A percentile compares a stretch with the other conserved stretches of the same genome.
Evolutionary conservation across 2,888 invertebrate genomes (phyloP).

Genomic region (Pseudanteris insignis): DNA sequence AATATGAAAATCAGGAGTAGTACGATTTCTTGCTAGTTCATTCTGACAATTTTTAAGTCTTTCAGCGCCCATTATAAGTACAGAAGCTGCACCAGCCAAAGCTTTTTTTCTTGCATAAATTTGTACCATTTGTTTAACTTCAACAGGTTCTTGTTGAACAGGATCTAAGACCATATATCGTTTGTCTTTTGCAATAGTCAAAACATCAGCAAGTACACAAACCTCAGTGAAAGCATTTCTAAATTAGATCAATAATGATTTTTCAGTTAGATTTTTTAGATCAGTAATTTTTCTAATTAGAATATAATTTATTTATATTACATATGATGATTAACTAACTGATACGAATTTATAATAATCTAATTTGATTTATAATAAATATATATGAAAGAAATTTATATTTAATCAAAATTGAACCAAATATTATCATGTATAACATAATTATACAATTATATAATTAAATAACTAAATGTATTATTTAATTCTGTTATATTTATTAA

Average conservation of each 20-base stretch:
- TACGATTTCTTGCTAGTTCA: slow-evolving; percentile 80
- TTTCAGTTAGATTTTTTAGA: too few relatives aligned
- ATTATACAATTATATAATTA: too few relatives aligned
- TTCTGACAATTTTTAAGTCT: slow-evolving; percentile 82
- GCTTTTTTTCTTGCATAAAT: slow-evolving; percentile 94
- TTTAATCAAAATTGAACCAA: too few relatives aligned
- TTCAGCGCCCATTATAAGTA: slow-evolving; percentile 87
- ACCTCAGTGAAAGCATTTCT: slow-evolving; percentile 90
- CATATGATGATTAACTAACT: too few relatives aligned
- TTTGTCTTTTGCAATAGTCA: slow-evolving; percentile 92
- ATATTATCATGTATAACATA: too few relatives aligned
- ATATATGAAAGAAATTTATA: too few relatives aligned
- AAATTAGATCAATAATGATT: too few relatives aligned
- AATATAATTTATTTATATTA: too few relatives aligned
- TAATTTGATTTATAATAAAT: too few relatives aligned
- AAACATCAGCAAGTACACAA: slow-evolving; percentile 90
- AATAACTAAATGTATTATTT: too few relatives aligned
- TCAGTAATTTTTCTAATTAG: neutral
- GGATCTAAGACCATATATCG: slow-evolving; percentile 95
- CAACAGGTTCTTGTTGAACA: slow-evolving; percentile 83
- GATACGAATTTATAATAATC: too few relatives aligned
- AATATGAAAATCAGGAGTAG: slow-evolving; percentile 90
- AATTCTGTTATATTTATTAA: too few relatives aligned
- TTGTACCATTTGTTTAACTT: slow-evolving; percentile 87
- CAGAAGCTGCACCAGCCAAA: slow-evolving; percentile 84